phyloP scores from a whole-genome alignment of 2,888 invertebrate genomes.

The Oxycera nigricornis region DNA sequence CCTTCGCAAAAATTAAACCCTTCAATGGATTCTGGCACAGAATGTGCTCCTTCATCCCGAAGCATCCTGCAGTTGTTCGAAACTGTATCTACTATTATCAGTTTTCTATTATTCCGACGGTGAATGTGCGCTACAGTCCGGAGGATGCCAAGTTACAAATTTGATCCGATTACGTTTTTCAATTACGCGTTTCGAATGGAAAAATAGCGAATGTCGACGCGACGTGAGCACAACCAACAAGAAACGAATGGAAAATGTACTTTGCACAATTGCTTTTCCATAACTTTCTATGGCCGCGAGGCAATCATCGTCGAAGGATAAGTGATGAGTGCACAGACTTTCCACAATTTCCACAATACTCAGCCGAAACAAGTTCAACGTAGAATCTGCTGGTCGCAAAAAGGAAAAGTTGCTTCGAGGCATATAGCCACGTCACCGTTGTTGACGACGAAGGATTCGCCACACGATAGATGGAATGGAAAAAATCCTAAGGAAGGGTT shows the following conservation, averaged over 20 bases:
- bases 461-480: too few species aligned
- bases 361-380: neutral
- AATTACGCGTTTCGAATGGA: conserved; percentile 36
- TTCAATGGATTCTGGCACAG: too few species aligned
- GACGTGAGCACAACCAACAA: neutral
- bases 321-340: conserved; percentile 32
- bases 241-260: conserved; percentile 13
- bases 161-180: conserved; percentile 42
- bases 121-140: too few species aligned
- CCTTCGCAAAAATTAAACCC: too few species aligned
- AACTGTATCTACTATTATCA: too few species aligned
- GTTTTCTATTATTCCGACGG: too few species aligned
- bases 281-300: conserved; percentile 22
- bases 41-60: too few species aligned
- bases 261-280: conserved; percentile 34
- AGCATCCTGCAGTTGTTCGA: too few species aligned
- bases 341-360: conserved; percentile 4
- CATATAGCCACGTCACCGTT: neutral
- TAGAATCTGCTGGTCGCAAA: neutral
- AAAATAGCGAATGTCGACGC: neutral
- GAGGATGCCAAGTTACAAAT: conserved; percentile 39
- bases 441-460: neutral
- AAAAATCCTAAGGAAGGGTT: neutral
- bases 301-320: conserved; percentile 32
- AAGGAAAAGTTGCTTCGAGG: conserved; percentile 17